Percentiles rank a stretch among this genome's conserved stretches.
Conservation (phyloP, 2,888 invertebrate species). For the Gibbula magus region DNA sequence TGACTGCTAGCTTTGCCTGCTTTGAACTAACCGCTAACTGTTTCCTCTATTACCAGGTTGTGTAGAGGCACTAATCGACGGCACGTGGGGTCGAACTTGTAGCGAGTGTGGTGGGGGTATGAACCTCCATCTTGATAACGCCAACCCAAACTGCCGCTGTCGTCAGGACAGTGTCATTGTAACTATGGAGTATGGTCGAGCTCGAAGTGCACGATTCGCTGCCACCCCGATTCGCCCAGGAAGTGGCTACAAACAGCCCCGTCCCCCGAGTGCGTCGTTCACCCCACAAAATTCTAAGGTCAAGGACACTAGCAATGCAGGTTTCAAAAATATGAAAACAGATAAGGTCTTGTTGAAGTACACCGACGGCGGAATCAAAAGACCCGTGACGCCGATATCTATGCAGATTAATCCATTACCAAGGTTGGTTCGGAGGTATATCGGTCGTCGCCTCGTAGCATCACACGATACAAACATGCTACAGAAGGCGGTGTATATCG, state of each 20-base stretch:
- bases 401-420: conserved; percentile 42
- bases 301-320: conserved; percentile 21
- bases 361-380: conserved; percentile 55
- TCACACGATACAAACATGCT: conserved; percentile 43
- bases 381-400: conserved; percentile 39
- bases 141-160: conserved; percentile 65
- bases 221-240: conserved; percentile 41
- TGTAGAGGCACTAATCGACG: conserved; percentile 40
- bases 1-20: not conserved
- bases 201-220: conserved; percentile 7
- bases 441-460: conserved; percentile 48
- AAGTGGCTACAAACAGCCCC: conserved; percentile 41
- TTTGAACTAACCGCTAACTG: conserved; percentile 6
- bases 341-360: conserved; percentile 54
- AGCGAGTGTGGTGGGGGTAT: conserved; percentile 65
- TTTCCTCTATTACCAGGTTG: conserved; percentile 24
- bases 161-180: conserved; percentile 58
- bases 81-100: conserved; percentile 61
- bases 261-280: conserved; percentile 49
- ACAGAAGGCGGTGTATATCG: conserved; percentile 52
- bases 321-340: conserved; percentile 27
- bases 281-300: conserved; percentile 28
- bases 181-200: not conserved
- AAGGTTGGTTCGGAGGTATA: conserved; percentile 51
- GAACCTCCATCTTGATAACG: conserved; percentile 62